Conservation (phyloP, 2,797 vertebrate species). For the Sebastes diaconus region DNA sequence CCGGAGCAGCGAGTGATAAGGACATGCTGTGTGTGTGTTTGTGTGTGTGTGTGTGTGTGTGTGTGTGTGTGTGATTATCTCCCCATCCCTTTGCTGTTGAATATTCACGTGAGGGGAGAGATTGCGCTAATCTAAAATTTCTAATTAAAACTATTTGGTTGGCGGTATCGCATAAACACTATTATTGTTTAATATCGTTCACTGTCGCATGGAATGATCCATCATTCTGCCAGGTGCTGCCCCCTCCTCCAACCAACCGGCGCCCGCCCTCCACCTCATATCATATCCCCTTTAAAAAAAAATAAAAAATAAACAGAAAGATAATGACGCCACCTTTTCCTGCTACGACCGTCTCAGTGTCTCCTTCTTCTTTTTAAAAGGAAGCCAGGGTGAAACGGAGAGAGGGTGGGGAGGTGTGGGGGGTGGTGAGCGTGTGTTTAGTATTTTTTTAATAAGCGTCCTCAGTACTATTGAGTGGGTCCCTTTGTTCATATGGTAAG, state of each 20-base stretch:
- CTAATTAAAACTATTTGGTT: slow-evolving; percentile 84
- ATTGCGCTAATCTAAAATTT: slow-evolving; percentile 76
- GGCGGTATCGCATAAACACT: slow-evolving; percentile 72
- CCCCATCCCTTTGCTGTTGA: slow-evolving; percentile 46
- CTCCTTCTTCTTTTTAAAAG: slow-evolving; percentile 55
- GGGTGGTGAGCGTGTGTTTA: slow-evolving; percentile 87
- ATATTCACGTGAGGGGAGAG: slow-evolving; percentile 58
- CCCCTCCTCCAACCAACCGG: slow-evolving; percentile 53
- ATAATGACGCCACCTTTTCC: slow-evolving; percentile 86
- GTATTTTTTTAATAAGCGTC: slow-evolving; percentile 99
- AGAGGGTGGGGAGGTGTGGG: neutral
- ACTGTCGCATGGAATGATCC: slow-evolving; percentile 86
- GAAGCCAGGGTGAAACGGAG: slow-evolving; percentile 22
- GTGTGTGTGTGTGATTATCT: slow-evolving; percentile 25
- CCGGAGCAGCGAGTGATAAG: slow-evolving; percentile 3
- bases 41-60: neutral
- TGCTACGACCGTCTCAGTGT: slow-evolving; percentile 82
- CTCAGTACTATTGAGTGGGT: slow-evolving; percentile 99
- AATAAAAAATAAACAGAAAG: slow-evolving; percentile 83
- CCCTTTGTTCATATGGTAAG: slow-evolving; percentile 99
- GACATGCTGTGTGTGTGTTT: neutral
- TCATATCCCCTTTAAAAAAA: slow-evolving; percentile 82
- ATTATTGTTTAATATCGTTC: slow-evolving; percentile 86
- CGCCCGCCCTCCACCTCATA: slow-evolving; percentile 69
- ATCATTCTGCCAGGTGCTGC: slow-evolving; percentile 77